Evolutionary conservation across 2,888 invertebrate genomes (phyloP), one percentile per base, ranked within the genome.

Genomic region (Thymelicus lineola): DNA sequence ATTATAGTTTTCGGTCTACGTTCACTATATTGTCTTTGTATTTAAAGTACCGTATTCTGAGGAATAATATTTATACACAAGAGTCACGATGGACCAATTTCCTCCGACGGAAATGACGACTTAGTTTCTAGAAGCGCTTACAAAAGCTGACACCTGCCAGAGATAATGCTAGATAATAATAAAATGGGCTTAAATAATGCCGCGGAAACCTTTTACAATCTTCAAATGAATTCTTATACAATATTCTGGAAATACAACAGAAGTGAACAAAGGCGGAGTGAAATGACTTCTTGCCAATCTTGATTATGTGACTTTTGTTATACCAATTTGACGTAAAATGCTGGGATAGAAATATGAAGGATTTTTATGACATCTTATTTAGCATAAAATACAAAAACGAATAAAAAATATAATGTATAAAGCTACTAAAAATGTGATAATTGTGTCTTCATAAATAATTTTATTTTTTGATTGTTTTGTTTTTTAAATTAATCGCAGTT

Each of bases 131-230:
- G 69, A 59, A 64, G 58, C 69, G 58, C 69, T 64, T 50, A 64
- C 63, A 69, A 70, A 58, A 70, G 69, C 57, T 63, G 69, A 70
- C 69, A 69, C 63, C 69, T 69, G 69, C 58, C 69, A 59, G 58
- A 64, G 69, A 69, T 69, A 64, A 63, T 69, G 69, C 63, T 64
- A 63, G 69, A 69, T 69, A 63, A 69, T 63, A 69, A 69, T 48
- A 63, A 63, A 69, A 69, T 50, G 69, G 36, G 63, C 36, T 63
- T 48, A 63, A 69, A 69, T 45, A 69, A 69, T 63, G 63, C 55
- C 46, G 48, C n/a, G 15, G 55, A 28, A 63, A 63, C 46, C 57
- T 45, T 62, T 68, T 48, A 68, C 17, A 68, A 68, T 62, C 46
- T 62, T 53, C 6, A 61, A 62, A 62, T 28, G 69, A 63, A 69